Conservation (phyloP, 2,113 vertebrate species). For the Rhea pennata region DNA sequence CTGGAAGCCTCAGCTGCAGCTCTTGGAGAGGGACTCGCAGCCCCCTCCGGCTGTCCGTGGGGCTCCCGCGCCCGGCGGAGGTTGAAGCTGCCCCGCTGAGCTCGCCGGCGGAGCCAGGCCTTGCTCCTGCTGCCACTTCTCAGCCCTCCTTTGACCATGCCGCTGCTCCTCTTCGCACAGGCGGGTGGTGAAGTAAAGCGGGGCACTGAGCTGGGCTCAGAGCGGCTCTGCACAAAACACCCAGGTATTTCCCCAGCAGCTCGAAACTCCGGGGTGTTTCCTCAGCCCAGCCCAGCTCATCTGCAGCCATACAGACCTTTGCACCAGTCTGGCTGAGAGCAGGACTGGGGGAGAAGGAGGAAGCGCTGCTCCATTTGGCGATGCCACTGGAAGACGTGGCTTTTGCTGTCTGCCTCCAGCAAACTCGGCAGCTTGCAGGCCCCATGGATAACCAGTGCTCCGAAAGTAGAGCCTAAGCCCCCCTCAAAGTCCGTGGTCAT, state of each 20-base stretch:
- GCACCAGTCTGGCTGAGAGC: background rate
- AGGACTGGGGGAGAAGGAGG: background rate
- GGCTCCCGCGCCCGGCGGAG: background rate
- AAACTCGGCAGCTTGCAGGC: background rate
- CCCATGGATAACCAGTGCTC: background rate
- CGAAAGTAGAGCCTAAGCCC: background rate
- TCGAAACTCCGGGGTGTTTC: background rate
- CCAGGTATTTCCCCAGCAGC: background rate
- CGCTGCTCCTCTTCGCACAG: background rate
- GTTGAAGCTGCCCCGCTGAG: background rate
- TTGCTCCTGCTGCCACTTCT: background rate
- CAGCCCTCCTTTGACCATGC: background rate
- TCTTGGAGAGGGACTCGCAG: background rate
- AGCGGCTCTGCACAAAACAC: background rate
- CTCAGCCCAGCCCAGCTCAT: background rate
- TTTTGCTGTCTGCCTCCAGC: background rate
- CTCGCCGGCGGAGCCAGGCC: background rate
- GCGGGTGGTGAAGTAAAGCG: background rate
- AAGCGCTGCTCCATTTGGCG: background rate
- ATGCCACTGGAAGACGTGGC: background rate
- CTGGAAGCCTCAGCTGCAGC: no score
- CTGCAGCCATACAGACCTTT: background rate
- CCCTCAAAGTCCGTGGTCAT: rapidly evolving
- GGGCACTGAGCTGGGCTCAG: background rate
- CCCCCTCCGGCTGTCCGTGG: background rate